Evolutionary conservation across 2,888 invertebrate species (phyloP), one percentile per base, ranked within the genome.

Genomic region (Melangyna quadrimaculata): DNA sequence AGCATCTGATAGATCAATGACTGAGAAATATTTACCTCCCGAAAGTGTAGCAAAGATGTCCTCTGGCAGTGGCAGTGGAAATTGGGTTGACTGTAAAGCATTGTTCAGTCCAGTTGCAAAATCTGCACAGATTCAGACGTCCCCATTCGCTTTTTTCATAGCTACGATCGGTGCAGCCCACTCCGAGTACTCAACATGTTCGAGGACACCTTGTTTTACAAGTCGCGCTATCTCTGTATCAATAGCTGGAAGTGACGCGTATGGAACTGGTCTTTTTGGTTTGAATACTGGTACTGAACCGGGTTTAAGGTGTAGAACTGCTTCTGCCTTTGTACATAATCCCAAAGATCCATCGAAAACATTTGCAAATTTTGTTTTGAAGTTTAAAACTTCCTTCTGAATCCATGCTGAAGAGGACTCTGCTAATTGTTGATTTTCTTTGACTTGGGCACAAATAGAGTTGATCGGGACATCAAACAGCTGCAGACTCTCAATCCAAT

Each of bases 81-180:
- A 88, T 6, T 27, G 27, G 27, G 6, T 27, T 3, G 27, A 27
- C 27, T 27, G 27, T 27, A 6, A 27, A 4, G 27, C 27, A 27
- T 27, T 27, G 27, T 27, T 27, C 27, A 27, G 27, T 27, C 87
- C 87, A 9, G 88, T 88, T 43, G 86, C 87, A 22, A 84, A 88
- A 61, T 88, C 87, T 14, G 80, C 88, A 82, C 88, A 89, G 19
- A 88, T 87, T 48, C 88, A 32, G 0, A 87, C 86, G 29, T 77
- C 79, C 0, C 87, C 87, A 67, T 83, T 88, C 35, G 81, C 72
- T 24, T 75, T 77, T 12, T 17, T 45, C 6, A 65, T 73, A 10
- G 67, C 65, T 1, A 88, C 88, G 9, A 87, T 87, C 10, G 87
- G 87, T 59, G 88, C 88, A 70, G 87, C 87, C 88, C 88, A 88